phyloP scores from a whole-genome alignment of 2,113 vertebrate genomes.

The Polyodon spathula region DNA sequence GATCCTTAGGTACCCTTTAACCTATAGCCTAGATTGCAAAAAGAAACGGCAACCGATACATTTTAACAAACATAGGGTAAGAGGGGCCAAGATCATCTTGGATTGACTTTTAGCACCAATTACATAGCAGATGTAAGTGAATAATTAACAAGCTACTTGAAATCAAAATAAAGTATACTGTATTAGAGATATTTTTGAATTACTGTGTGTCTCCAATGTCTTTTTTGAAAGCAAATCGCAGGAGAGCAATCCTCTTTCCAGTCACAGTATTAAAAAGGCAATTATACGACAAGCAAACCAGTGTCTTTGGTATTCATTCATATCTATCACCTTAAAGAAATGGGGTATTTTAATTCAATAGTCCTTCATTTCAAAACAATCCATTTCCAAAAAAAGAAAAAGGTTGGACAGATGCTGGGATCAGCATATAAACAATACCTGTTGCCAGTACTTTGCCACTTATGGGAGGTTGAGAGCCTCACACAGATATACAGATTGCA shows the following conservation, averaged over 20 bases:
- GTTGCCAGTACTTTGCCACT: slow-evolving; percentile 95
- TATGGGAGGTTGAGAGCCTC: slow-evolving; percentile 92
- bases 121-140: too few species aligned
- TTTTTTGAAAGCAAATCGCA: slow-evolving; percentile 97
- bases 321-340: slow-evolving; percentile 82
- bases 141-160: too few species aligned
- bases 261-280: slow-evolving; percentile 90
- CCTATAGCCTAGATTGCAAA: too few species aligned
- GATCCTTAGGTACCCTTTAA: too few species aligned
- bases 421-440: slow-evolving; percentile 54
- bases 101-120: too few species aligned
- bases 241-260: slow-evolving; percentile 92
- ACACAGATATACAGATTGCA: slow-evolving; percentile 94
- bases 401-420: neutral
- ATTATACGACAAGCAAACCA: slow-evolving; percentile 94
- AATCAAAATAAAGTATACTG: too few species aligned
- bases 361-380: too few species aligned
- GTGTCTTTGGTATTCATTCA: slow-evolving; percentile 94
- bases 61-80: too few species aligned
- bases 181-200: too few species aligned
- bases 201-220: slow-evolving; percentile 97
- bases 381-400: neutral
- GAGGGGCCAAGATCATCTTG: too few species aligned
- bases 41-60: too few species aligned
- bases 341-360: neutral